A percentile compares a stretch with the other conserved stretches of the same genome.
Conservation (phyloP, 2,888 invertebrate genomes). For the Pantelozetes paolii region DNA sequence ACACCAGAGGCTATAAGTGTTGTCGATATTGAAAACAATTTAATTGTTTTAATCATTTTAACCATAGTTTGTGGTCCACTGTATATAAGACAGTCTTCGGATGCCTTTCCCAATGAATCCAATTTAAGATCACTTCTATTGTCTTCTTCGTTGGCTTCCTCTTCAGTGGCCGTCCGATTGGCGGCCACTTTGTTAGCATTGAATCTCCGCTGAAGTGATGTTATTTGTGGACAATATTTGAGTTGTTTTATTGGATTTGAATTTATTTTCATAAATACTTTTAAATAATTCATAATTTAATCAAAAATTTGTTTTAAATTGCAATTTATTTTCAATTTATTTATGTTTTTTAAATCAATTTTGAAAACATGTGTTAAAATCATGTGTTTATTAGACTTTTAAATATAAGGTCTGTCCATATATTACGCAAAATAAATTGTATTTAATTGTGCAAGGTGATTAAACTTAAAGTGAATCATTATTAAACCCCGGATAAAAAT, state of each 20-base stretch:
- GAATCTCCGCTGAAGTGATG: not conserved
- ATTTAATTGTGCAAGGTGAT: too few relatives aligned
- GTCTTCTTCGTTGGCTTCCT: not conserved
- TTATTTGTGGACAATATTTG: not conserved
- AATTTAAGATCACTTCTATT: not conserved
- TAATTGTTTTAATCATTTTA: slow-evolving; percentile 38
- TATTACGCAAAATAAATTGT: too few relatives aligned
- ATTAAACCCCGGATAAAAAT: too few relatives aligned
- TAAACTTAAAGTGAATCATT: too few relatives aligned
- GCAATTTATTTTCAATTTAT: not conserved
- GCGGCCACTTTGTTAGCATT: not conserved
- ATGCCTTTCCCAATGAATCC: not conserved
- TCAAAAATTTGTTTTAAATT: not conserved
- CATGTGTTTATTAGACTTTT: too few relatives aligned
- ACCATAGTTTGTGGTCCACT: slow-evolving; percentile 36
- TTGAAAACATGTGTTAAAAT: too few relatives aligned
- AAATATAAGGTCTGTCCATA: too few relatives aligned
- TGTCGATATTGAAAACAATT: slow-evolving; percentile 38
- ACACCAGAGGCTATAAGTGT: slow-evolving; percentile 36
- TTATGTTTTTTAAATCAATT: too few relatives aligned
- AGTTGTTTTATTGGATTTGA: not conserved
- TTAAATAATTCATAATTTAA: not conserved
- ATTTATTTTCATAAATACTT: not conserved
- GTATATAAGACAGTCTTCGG: slow-evolving; percentile 24
- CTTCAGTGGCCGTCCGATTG: not conserved